Base-by-base conservation (phyloP, 1,140 invertebrate species). In the Physella acuta region DNA sequence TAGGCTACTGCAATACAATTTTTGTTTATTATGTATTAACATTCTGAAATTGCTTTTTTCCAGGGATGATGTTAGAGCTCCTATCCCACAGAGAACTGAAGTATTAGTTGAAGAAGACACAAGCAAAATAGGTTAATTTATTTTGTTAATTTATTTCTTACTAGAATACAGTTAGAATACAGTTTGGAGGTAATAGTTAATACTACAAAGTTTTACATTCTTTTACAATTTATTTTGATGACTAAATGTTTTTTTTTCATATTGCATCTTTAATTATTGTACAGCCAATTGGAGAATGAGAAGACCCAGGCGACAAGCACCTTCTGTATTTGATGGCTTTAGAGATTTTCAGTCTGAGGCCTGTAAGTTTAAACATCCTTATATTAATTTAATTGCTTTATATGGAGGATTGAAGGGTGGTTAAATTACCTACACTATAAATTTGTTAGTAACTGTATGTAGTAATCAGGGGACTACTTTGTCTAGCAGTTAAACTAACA, bases 311-410 rank as follows among this genome's bases (percentile, higher is more conserved):
- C 72, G 86, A 73, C 76, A 83, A 66, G 81, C 86, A 0, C 85
- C 86, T 73, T 88, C 87, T 64, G 88, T 90, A 20, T 91, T 90
- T 82, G 89, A 91, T 82, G 87, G 87, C 72, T 90, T 90, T 76
- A 78, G 89, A 70, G 89, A 90, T 84, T 90, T 90, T 81, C 85
- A 89, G 70, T 88, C 88, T 52, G 90, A 90, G 85, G 88, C 89
- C 69, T 85, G 89, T 89, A 82, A 83, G 84, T 68, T 11, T 37
- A 26, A n/a, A 3, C 16, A 24, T 53, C 31, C 4, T 8, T 3
- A 52, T 4, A 4, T 5, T 5, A 20, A 14, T 63, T 26, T n/a
- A n/a, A 16, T 11, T 14, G 34, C 34, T 37, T 33, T 8, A 61
- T 17, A 33, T 58, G 11, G 14, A 28, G 14, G 11, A 58, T 11